phyloP scores from a whole-genome alignment of 2,888 invertebrate genomes.

The Trachelus stipa region DNA sequence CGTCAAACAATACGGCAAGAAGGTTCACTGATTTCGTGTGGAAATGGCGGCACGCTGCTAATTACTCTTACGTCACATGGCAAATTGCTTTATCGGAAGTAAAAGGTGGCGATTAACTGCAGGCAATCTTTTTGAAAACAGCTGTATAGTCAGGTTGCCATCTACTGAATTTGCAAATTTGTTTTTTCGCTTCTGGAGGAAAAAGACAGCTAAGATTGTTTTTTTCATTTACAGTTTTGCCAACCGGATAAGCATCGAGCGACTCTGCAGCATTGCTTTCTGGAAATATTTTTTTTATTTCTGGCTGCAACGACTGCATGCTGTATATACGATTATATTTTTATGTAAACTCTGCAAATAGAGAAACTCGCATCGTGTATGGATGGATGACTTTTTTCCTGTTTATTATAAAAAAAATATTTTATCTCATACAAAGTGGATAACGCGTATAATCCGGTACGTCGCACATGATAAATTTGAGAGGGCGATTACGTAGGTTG shows the following conservation, averaged over 20 bases:
- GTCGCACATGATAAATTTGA: neutral
- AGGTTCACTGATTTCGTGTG: neutral
- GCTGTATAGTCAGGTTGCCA: neutral
- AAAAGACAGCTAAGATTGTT: neutral
- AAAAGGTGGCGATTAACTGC: conserved; percentile 47
- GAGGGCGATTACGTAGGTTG: neutral
- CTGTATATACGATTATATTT: neutral
- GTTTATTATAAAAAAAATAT: neutral
- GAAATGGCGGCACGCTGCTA: neutral
- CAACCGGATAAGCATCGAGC: neutral
- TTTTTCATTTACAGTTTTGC: neutral
- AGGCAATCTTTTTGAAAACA: conserved; percentile 37
- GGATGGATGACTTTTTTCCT: neutral
- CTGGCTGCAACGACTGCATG: neutral
- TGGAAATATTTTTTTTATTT: neutral
- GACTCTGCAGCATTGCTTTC: neutral
- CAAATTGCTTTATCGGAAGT: conserved; percentile 16
- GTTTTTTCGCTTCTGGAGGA: neutral
- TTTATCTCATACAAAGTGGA: neutral
- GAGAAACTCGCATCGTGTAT: neutral
- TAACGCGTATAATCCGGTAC: neutral
- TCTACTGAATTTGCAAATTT: neutral
- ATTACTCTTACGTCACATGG: neutral
- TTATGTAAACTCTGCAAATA: neutral
- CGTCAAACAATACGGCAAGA: neutral